Conservation (phyloP, 1,140 invertebrate genomes). For the Calycopis cecrops region DNA sequence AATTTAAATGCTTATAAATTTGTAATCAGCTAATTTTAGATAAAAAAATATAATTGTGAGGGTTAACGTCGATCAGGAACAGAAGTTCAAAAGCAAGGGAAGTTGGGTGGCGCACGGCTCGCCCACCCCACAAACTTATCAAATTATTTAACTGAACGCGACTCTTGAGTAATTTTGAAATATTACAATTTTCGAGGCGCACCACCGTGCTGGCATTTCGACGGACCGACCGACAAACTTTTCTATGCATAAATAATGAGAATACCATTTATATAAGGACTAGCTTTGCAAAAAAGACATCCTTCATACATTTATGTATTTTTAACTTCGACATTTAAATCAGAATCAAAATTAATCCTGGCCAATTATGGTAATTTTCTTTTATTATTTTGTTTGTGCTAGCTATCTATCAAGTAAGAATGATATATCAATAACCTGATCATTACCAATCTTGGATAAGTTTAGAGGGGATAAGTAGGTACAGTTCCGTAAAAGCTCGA, state of each 20-base stretch:
- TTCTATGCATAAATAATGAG: constrained; percentile 25
- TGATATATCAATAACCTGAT: no score
- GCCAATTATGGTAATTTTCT: no score
- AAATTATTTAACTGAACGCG: constrained; percentile 70
- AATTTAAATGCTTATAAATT: no score
- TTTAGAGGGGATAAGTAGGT: no score
- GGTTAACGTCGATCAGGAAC: constrained; percentile 63
- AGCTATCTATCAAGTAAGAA: no score
- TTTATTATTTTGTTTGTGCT: no score
- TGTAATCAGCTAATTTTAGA: no score
- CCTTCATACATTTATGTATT: neutral
- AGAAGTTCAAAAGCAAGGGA: constrained; percentile 54
- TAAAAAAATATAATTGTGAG: constrained; percentile 14
- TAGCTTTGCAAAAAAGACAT: neutral
- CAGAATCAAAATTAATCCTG: no score
- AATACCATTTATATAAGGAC: neutral
- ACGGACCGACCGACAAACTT: constrained; percentile 31
- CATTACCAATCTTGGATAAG: no score
- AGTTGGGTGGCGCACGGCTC: constrained; percentile 48
- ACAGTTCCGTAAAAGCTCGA: no score
- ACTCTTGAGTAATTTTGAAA: constrained; percentile 75
- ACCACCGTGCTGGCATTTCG: constrained; percentile 46
- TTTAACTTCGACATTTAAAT: neutral
- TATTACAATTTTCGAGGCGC: constrained; percentile 70
- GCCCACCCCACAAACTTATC: constrained; percentile 60